Evolutionary conservation across 2,888 invertebrate species (phyloP).

Genomic region (Caradrina clavipalpis): DNA sequence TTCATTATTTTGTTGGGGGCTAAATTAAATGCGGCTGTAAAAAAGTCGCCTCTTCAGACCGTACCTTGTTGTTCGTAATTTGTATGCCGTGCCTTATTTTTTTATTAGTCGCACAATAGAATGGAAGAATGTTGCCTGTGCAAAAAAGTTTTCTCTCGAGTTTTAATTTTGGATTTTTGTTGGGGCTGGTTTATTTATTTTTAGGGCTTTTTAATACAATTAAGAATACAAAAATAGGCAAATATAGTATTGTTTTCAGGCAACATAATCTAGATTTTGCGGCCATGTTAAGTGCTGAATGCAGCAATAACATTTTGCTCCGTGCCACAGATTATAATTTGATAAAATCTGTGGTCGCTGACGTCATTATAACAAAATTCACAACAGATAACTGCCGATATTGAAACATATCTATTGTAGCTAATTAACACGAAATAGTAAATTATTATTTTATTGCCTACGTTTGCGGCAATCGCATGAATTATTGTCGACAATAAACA

Average conservation of each 20-base stretch:
- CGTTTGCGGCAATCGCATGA: constrained; percentile 62
- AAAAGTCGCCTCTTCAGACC: constrained; percentile 54
- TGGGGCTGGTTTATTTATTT: not conserved
- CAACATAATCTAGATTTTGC: not conserved
- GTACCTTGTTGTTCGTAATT: constrained; percentile 50
- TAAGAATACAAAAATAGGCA: not conserved
- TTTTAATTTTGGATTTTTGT: constrained; percentile 23
- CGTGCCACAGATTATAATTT: constrained; percentile 33
- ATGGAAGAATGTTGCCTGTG: constrained; percentile 29
- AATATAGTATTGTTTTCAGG: not conserved
- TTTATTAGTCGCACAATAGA: constrained; percentile 43
- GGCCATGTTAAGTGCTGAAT: not conserved
- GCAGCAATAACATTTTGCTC: not conserved
- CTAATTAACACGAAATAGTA: constrained; percentile 64
- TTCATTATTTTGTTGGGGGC: constrained; percentile 83
- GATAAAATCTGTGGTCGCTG: constrained; percentile 28
- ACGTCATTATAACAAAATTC: constrained; percentile 43
- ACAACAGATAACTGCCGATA: constrained; percentile 51
- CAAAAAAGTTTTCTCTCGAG: constrained; percentile 8
- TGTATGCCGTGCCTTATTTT: constrained; percentile 46
- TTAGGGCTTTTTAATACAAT: not conserved
- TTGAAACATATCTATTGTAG: constrained; percentile 61
- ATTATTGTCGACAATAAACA: constrained; percentile 65
- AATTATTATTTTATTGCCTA: constrained; percentile 66
- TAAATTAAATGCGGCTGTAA: constrained; percentile 71